Conservation (phyloP, 1,140 invertebrate genomes). For the Meteorus sp. region DNA sequence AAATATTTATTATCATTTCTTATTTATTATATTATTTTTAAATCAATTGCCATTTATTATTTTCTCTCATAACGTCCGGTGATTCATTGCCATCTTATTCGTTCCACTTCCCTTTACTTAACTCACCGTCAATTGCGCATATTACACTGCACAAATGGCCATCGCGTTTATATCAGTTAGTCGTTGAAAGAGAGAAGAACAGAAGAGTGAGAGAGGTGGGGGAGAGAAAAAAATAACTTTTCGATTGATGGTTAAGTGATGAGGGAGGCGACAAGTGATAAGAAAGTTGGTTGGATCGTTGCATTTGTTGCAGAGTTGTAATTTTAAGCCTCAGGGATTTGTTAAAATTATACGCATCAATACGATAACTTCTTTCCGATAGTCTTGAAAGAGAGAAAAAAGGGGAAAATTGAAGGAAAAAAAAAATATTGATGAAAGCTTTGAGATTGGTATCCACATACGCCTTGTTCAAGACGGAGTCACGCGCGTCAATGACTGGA, state of each 20-base stretch:
- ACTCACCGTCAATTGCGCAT: too few relatives aligned
- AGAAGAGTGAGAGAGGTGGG: too few relatives aligned
- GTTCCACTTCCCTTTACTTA: too few relatives aligned
- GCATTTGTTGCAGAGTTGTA: neutral
- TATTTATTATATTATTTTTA: slow-evolving; percentile 1
- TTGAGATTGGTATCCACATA: too few relatives aligned
- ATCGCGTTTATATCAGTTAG: neutral
- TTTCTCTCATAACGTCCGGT: too few relatives aligned
- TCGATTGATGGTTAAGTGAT: neutral
- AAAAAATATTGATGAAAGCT: too few relatives aligned
- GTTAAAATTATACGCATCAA: slow-evolving; percentile 18
- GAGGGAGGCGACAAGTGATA: slow-evolving; percentile 14
- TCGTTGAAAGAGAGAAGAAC: too few relatives aligned
- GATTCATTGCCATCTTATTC: too few relatives aligned
- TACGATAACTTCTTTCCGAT: too few relatives aligned
- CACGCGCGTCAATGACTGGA: slow-evolving; percentile 24
- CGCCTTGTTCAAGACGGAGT: slow-evolving; percentile 6
- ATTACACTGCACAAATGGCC: too few relatives aligned
- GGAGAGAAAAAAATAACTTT: too few relatives aligned
- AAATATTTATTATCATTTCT: slow-evolving; percentile 9
- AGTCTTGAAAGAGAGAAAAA: too few relatives aligned
- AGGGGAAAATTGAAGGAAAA: neutral
- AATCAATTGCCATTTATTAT: neutral
- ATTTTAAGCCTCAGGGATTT: slow-evolving; percentile 10
- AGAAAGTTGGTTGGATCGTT: neutral